These are phyloP conservation scores for Hirudo medicinalis DNA, from an alignment of 1,140 invertebrate genomes.

Conservation along the genomic window DNA sequence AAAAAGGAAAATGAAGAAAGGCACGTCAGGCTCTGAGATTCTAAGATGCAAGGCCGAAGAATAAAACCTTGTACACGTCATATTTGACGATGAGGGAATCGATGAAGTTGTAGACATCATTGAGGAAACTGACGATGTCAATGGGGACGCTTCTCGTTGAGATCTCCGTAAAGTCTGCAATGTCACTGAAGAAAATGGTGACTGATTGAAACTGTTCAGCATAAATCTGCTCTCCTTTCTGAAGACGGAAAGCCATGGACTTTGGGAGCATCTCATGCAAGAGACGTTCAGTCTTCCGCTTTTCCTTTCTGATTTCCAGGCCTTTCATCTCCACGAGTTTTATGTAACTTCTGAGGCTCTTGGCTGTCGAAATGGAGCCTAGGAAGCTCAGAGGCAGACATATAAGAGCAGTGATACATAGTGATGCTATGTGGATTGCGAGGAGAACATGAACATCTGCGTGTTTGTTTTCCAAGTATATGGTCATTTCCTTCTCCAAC, in stretches of 20 bases:
- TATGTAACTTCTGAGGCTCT: slow-evolving; percentile 12
- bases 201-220: slow-evolving; percentile 22
- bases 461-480: background rate
- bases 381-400: slow-evolving; percentile 3
- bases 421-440: background rate
- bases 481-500: background rate
- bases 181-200: slow-evolving; percentile 27
- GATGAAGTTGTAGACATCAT: slow-evolving; percentile 27
- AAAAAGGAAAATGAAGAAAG: background rate
- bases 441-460: background rate
- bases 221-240: slow-evolving; percentile 14
- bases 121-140: slow-evolving; percentile 27
- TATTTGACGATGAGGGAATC: slow-evolving; percentile 71
- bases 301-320: slow-evolving; percentile 15
- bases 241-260: slow-evolving; percentile 14
- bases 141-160: slow-evolving; percentile 25
- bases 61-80: slow-evolving; percentile 72
- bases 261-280: slow-evolving; percentile 22
- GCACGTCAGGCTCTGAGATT: too few species aligned
- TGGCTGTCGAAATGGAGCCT: slow-evolving; percentile 1
- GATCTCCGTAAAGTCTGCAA: slow-evolving; percentile 26
- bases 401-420: background rate
- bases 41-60: too few species aligned
- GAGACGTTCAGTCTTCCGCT: slow-evolving; percentile 15
- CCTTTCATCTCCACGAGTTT: slow-evolving; percentile 11